These are phyloP conservation scores for Enhydra lutris DNA, from an alignment of 2,113 vertebrate species.

Conservation along the genomic window DNA sequence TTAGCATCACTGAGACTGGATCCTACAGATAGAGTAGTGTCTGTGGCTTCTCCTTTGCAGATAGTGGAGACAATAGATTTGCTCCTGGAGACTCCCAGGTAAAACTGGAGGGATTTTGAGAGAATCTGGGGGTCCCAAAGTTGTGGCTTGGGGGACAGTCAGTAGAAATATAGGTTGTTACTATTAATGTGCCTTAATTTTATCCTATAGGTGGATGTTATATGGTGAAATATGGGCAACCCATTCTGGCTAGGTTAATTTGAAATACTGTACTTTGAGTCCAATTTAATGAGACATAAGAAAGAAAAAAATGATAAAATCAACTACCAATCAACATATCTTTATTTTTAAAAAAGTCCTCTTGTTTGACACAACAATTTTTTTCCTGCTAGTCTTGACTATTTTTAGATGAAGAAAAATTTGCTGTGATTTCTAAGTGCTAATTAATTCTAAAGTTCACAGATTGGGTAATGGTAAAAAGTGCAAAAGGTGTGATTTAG, in stretches of 20 bases:
- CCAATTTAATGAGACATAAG: not conserved
- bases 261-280: conserved; percentile 35
- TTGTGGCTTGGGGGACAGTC: not conserved
- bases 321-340: not conserved
- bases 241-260: conserved; percentile 13
- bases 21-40: not conserved
- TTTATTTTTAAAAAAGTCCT: not conserved
- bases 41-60: not conserved
- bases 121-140: not conserved
- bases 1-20: not conserved
- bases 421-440: conserved; percentile 45
- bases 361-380: conserved; percentile 25
- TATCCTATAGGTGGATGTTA: not conserved
- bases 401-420: conserved; percentile 39
- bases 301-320: not conserved
- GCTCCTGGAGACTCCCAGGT: not conserved
- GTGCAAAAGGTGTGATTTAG: not conserved
- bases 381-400: conserved; percentile 22
- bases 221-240: not conserved
- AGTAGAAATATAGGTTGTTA: not conserved
- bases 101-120: not conserved
- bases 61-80: not conserved
- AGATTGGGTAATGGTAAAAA: not conserved
- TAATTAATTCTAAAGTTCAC: conserved; percentile 52
- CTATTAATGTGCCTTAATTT: not conserved